phyloP scores from a whole-genome alignment of 2,888 invertebrate species.

The Pecten maximus region DNA sequence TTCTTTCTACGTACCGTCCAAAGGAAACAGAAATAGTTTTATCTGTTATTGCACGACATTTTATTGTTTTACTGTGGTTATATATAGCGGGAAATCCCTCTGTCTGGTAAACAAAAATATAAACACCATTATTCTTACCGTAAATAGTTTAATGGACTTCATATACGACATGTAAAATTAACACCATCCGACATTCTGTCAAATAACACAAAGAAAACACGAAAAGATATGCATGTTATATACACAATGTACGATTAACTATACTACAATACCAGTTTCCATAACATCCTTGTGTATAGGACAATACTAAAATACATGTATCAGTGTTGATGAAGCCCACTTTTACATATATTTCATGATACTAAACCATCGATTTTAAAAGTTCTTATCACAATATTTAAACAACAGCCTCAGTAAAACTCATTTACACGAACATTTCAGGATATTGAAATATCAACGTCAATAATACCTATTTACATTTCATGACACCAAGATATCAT shows the following conservation, averaged over 20 bases:
- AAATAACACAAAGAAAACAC: background rate
- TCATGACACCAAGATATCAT: background rate
- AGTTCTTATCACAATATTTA: too few relatives aligned
- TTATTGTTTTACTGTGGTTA: background rate
- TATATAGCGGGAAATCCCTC: too few relatives aligned
- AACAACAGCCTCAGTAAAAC: background rate
- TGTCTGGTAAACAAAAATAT: background rate
- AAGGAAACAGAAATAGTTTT: too few relatives aligned
- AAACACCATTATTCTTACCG: background rate
- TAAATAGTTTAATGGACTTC: background rate
- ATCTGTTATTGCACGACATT: too few relatives aligned
- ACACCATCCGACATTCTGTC: background rate
- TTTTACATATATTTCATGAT: too few relatives aligned
- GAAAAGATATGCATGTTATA: background rate
- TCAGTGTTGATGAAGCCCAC: background rate
- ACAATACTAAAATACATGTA: background rate
- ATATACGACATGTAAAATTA: conserved; percentile 8
- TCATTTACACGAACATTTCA: background rate
- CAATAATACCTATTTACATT: background rate
- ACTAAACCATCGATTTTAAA: too few relatives aligned
- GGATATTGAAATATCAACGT: background rate
- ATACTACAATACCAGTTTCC: background rate
- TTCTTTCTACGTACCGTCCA: too few relatives aligned
- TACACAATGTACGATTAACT: background rate
- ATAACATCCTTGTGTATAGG: background rate